Percentiles rank a stretch among this genome's conserved stretches.
These are phyloP conservation scores for Pachyuromys duprasi DNA, from an alignment of 2,797 vertebrate species.

Conservation along the genomic window DNA sequence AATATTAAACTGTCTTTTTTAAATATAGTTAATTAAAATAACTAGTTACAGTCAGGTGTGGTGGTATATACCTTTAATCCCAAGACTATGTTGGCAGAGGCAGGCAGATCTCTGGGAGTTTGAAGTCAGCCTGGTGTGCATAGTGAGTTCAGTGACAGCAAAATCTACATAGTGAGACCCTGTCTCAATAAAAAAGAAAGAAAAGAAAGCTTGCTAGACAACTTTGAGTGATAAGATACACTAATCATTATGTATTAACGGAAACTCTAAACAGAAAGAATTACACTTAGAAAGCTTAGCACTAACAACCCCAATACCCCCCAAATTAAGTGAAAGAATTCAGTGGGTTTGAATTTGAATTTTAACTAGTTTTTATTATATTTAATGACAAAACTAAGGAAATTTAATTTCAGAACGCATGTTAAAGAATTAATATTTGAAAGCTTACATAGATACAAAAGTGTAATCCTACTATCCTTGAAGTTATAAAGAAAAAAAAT, in stretches of 20 bases:
- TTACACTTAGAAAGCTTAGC: conserved; percentile 5
- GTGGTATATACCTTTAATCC: neutral
- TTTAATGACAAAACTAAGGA: neutral
- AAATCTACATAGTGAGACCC: neutral
- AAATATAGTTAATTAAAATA: conserved; percentile 44
- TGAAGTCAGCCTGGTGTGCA: neutral
- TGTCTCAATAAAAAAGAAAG: neutral
- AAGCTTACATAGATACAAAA: conserved; percentile 26
- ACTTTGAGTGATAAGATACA: conserved; percentile 7
- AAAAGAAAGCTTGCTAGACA: neutral
- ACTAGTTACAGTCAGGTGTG: neutral
- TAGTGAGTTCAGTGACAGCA: neutral
- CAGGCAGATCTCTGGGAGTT: neutral
- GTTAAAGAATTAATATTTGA: neutral
- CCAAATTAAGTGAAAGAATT: neutral
- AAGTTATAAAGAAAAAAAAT: conserved; percentile 34
- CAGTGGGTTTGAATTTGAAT: conserved; percentile 44
- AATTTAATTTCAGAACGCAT: conserved; percentile 48
- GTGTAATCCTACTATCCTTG: neutral
- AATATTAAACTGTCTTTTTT: conserved; percentile 38
- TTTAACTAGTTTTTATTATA: conserved; percentile 32
- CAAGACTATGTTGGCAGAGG: neutral
- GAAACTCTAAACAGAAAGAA: conserved; percentile 42
- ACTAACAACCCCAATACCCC: neutral
- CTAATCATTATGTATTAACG: neutral